Conservation (phyloP, 2,888 invertebrate species). For the Cantharis flavilabris region DNA sequence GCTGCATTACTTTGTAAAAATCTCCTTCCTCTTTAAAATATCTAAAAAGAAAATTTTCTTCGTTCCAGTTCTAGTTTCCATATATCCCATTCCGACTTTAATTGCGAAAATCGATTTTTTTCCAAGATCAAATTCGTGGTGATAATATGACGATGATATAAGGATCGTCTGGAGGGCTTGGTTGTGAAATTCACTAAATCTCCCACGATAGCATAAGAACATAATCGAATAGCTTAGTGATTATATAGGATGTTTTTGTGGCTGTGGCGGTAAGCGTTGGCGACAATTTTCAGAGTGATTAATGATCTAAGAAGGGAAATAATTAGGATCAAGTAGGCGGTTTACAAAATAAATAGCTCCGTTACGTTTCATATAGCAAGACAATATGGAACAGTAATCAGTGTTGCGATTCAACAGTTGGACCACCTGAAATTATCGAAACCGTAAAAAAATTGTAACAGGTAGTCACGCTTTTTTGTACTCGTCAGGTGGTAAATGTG, state of each 20-base stretch:
- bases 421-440: conserved; percentile 8
- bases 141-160: background rate
- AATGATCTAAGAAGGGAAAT: conserved; percentile 14
- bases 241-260: conserved; percentile 15
- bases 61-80: too few species aligned
- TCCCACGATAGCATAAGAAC: background rate
- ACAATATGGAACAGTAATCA: background rate
- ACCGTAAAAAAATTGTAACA: background rate
- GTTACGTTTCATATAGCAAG: background rate
- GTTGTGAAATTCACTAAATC: background rate
- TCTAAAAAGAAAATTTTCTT: too few species aligned
- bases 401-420: background rate
- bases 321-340: conserved; percentile 20
- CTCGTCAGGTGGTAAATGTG: background rate
- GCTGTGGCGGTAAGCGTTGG: background rate
- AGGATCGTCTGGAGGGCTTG: background rate
- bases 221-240: conserved; percentile 14
- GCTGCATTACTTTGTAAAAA: background rate
- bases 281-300: conserved; percentile 14
- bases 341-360: conserved; percentile 17
- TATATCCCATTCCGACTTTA: too few species aligned
- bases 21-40: background rate
- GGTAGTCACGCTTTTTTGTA: background rate
- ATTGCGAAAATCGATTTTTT: too few species aligned
- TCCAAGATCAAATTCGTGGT: too few species aligned